Evolutionary conservation across 2,888 invertebrate genomes (phyloP).

Genomic region (Caenorhabditis uteleia): DNA sequence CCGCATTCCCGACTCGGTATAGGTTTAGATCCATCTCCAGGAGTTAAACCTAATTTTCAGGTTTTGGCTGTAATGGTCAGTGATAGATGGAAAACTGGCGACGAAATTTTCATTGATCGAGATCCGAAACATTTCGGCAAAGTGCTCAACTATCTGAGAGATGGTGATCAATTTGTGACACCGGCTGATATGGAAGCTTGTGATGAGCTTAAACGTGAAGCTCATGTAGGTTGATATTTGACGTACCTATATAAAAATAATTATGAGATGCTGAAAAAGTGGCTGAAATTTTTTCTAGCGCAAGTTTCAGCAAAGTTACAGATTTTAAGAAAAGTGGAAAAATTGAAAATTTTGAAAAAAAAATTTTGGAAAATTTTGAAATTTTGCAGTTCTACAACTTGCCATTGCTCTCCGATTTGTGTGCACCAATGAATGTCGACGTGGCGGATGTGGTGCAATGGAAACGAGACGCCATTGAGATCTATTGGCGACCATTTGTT

Average conservation of each 20-base stretch:
- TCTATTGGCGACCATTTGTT: constrained; percentile 61
- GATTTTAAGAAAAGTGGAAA: no score
- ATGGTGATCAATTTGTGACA: constrained; percentile 49
- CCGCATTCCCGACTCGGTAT: constrained; percentile 43
- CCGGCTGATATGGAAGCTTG: constrained; percentile 49
- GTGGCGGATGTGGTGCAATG: constrained; percentile 50
- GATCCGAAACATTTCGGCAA: constrained; percentile 58
- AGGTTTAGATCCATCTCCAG: not conserved
- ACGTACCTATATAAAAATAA: no score
- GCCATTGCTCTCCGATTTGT: constrained; percentile 48
- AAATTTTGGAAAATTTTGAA: not conserved
- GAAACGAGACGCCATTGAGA: constrained; percentile 57
- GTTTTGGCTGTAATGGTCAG: constrained; percentile 56
- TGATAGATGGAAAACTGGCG: constrained; percentile 49
- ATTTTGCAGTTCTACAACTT: constrained; percentile 55
- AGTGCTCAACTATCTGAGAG: constrained; percentile 58
- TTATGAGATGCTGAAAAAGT: not conserved
- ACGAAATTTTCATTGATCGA: constrained; percentile 61
- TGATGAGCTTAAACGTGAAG: constrained; percentile 58
- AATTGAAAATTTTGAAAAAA: no score
- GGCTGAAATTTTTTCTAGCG: not conserved
- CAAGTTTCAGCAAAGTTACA: no score
- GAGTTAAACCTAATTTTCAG: constrained; percentile 15
- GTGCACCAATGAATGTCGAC: constrained; percentile 36
- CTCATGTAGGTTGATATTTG: constrained; percentile 46